These are phyloP conservation scores for Flabesymbios commensalis DNA, from an alignment of 2,888 invertebrate genomes.

Conservation along the genomic window DNA sequence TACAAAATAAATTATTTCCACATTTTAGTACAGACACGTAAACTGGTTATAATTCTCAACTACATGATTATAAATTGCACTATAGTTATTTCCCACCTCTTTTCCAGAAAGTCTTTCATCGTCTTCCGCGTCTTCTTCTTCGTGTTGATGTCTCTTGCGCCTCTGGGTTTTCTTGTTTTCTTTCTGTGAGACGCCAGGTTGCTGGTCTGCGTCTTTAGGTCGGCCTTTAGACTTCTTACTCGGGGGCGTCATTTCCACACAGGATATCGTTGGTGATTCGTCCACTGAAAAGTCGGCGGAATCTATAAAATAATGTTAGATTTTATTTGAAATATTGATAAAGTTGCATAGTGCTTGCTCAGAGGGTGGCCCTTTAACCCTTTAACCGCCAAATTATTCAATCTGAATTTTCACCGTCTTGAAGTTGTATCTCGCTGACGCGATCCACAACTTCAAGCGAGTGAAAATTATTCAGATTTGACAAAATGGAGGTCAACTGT, in stretches of 20 bases:
- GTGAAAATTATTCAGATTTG: no score
- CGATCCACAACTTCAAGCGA: no score
- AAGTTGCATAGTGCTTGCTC: no score
- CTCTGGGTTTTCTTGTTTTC: constrained; percentile 6
- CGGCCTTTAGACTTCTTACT: not conserved
- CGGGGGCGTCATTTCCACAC: constrained; percentile 14
- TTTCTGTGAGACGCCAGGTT: not conserved
- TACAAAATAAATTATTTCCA: not conserved
- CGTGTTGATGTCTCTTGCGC: constrained; percentile 13
- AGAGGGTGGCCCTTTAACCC: no score
- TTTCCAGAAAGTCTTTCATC: constrained; percentile 40
- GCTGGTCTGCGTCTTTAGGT: constrained; percentile 13
- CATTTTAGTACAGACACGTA: not conserved
- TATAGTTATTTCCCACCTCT: constrained; percentile 47
- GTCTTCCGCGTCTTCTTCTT: constrained; percentile 8
- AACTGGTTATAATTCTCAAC: not conserved
- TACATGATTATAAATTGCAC: not conserved
- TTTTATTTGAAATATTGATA: no score
- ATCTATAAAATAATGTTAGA: constrained; percentile 3
- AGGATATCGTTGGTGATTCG: not conserved
- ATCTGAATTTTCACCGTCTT: no score
- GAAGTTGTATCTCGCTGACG: no score
- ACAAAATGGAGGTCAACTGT: no score
- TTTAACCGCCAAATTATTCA: no score
- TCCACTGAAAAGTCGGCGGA: constrained; percentile 3